Conservation (phyloP, 2,797 vertebrate genomes). For the Oreonectes daqikongensis region DNA sequence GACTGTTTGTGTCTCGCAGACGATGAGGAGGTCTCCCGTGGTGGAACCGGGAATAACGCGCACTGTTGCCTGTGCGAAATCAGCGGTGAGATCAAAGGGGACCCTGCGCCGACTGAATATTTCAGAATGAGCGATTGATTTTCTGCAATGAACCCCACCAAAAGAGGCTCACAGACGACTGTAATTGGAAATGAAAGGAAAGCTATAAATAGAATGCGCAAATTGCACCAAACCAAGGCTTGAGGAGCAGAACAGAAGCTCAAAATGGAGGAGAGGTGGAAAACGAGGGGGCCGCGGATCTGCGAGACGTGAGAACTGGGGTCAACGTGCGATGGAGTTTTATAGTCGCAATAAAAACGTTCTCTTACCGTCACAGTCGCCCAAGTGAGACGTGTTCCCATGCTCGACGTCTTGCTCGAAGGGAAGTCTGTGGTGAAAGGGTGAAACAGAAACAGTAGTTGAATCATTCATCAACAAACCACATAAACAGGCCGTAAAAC, state of each 20-base stretch:
- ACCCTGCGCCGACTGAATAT: conserved; percentile 47
- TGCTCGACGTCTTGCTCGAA: conserved; percentile 93
- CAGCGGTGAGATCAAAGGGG: conserved; percentile 73
- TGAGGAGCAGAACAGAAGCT: conserved; percentile 5
- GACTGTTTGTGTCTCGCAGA: conserved; percentile 43
- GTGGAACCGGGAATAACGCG: conserved; percentile 45
- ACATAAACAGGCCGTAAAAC: conserved; percentile 36
- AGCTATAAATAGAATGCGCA: conserved; percentile 27
- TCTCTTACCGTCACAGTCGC: conserved; percentile 91
- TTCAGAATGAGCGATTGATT: conserved; percentile 49
- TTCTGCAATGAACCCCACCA: conserved; percentile 41
- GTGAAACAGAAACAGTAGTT: conserved; percentile 57
- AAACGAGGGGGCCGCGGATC: conserved; percentile 8
- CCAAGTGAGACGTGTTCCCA: conserved; percentile 87
- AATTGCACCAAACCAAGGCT: conserved; percentile 5
- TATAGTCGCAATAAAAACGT: conserved; percentile 23
- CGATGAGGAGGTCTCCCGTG: conserved; percentile 42
- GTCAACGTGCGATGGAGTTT: conserved; percentile 20
- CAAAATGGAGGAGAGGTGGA: background rate
- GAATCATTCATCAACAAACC: conserved; percentile 67
- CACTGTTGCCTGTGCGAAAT: conserved; percentile 68
- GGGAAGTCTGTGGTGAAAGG: conserved; percentile 73
- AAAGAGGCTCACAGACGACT: conserved; percentile 25
- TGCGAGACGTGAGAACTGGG: background rate
- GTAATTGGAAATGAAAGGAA: conserved; percentile 34